Conservation (phyloP, 2,797 vertebrate genomes). For the Scolopax bukidnonensis region DNA sequence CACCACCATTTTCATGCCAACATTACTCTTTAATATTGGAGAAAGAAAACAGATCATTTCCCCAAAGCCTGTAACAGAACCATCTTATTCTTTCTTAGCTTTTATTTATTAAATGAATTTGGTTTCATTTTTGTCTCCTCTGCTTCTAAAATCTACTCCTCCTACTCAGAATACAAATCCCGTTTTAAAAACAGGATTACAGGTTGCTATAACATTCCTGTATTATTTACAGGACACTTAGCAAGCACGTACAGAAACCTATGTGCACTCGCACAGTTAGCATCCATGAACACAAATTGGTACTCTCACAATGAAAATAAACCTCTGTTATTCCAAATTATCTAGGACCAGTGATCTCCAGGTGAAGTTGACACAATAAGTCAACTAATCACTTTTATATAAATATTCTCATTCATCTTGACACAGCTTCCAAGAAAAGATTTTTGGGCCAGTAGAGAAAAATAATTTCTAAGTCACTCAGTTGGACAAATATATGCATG, state of each 20-base stretch:
- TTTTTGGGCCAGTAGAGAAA: background rate
- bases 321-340: background rate
- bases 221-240: background rate
- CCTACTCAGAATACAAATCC: background rate
- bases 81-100: background rate
- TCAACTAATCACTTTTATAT: background rate
- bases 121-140: background rate
- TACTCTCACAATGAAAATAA: background rate
- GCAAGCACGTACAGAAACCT: background rate
- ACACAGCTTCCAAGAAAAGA: background rate
- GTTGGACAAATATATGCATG: background rate
- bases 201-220: background rate
- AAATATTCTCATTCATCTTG: background rate
- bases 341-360: background rate
- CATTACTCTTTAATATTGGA: background rate
- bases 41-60: background rate
- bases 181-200: background rate
- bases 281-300: background rate
- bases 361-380: background rate
- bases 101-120: background rate
- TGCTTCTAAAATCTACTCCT: background rate
- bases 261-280: background rate
- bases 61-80: background rate
- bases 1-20: background rate
- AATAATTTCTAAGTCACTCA: background rate